phyloP scores from a whole-genome alignment of 2,888 invertebrate species.

The Melikaiella ostensackeni region DNA sequence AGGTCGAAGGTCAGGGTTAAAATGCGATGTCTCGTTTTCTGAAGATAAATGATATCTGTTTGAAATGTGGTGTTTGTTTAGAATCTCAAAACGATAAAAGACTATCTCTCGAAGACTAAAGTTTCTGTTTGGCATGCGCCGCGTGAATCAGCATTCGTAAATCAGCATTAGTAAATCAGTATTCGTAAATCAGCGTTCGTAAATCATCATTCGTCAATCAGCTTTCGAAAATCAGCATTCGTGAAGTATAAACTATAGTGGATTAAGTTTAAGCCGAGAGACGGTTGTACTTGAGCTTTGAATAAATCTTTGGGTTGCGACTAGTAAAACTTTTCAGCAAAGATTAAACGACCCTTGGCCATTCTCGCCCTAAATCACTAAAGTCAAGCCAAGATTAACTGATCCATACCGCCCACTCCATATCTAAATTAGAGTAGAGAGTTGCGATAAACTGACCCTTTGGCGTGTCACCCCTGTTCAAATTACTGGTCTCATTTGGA shows the following conservation, averaged over 20 bases:
- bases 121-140: background rate
- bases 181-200: too few relatives aligned
- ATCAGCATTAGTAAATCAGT: too few relatives aligned
- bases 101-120: background rate
- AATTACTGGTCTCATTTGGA: conserved; percentile 6
- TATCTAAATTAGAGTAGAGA: conserved; percentile 11
- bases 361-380: conserved; percentile 38
- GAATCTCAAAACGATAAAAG: background rate
- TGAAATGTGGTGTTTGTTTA: background rate
- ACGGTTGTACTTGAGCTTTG: conserved; percentile 6
- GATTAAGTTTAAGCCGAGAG: background rate
- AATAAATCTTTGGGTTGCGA: conserved; percentile 15
- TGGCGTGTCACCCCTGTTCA: background rate
- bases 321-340: conserved; percentile 29
- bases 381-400: conserved; percentile 27
- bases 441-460: conserved; percentile 27
- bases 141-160: background rate
- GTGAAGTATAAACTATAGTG: background rate
- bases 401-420: conserved; percentile 23
- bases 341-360: conserved; percentile 15
- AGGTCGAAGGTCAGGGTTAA: too few relatives aligned
- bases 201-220: too few relatives aligned
- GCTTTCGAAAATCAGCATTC: too few relatives aligned
- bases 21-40: too few relatives aligned
- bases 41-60: background rate